A percentile compares a stretch with the other conserved stretches of the same genome.
Evolutionary conservation across 2,113 vertebrate genomes (phyloP).

Genomic region (Rhinoderma darwinii): DNA sequence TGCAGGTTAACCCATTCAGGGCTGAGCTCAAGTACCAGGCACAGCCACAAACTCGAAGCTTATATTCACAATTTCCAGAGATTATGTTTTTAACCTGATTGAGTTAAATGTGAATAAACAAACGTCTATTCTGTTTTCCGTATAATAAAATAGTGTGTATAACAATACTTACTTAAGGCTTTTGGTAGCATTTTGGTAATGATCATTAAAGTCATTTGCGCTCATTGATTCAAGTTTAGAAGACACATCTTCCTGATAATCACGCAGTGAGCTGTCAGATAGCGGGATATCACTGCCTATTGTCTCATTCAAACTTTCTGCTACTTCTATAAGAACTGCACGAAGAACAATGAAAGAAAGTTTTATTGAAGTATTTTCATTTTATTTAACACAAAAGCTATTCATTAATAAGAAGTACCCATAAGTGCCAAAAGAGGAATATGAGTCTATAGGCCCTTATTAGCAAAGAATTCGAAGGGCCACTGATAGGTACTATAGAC

Average conservation of each 20-base stretch:
- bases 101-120: background rate
- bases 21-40: too few species aligned
- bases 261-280: slow-evolving; percentile 69
- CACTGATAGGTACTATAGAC: too few species aligned
- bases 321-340: slow-evolving; percentile 75
- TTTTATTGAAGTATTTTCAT: too few species aligned
- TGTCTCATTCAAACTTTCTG: slow-evolving; percentile 75
- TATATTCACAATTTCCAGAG: background rate
- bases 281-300: slow-evolving; percentile 65
- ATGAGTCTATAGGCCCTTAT: too few species aligned
- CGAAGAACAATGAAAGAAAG: slow-evolving; percentile 42
- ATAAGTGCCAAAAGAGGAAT: too few species aligned
- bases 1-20: too few species aligned
- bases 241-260: slow-evolving; percentile 72
- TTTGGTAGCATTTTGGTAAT: slow-evolving; percentile 62
- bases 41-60: too few species aligned
- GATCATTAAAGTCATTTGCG: slow-evolving; percentile 64
- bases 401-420: too few species aligned
- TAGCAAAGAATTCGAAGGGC: too few species aligned
- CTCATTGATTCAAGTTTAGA: slow-evolving; percentile 72
- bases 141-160: background rate
- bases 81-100: background rate
- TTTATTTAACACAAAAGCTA: too few species aligned
- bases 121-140: background rate
- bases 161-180: slow-evolving; percentile 76